Conservation (phyloP, 2,888 invertebrate genomes). For the Melanchra persicariae region DNA sequence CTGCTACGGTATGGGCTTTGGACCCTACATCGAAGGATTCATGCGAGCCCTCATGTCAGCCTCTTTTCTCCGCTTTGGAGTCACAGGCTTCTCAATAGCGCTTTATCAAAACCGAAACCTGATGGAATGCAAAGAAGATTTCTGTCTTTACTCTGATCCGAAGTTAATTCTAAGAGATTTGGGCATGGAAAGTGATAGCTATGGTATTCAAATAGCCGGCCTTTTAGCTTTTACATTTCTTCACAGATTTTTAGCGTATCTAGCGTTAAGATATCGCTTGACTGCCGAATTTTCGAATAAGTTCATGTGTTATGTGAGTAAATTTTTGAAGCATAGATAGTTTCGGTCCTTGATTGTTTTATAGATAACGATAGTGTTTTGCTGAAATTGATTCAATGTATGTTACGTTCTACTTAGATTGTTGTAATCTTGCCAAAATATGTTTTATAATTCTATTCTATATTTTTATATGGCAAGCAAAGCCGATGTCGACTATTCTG, state of each 20-base stretch:
- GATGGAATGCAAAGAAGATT: slow-evolving; percentile 91
- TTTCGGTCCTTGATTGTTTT: not conserved
- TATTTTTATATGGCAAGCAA: too few relatives aligned
- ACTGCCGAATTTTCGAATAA: slow-evolving; percentile 90
- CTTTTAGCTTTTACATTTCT: slow-evolving; percentile 90
- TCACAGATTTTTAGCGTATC: slow-evolving; percentile 89
- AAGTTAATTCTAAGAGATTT: slow-evolving; percentile 92
- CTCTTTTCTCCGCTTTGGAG: slow-evolving; percentile 93
- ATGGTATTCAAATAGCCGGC: slow-evolving; percentile 90
- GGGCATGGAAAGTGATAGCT: slow-evolving; percentile 90
- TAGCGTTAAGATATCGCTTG: slow-evolving; percentile 90
- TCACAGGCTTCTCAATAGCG: slow-evolving; percentile 91
- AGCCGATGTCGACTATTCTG: too few relatives aligned
- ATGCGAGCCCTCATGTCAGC: slow-evolving; percentile 90
- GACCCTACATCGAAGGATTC: slow-evolving; percentile 86
- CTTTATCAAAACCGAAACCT: slow-evolving; percentile 91
- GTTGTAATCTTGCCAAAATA: slow-evolving; percentile 42
- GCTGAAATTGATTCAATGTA: slow-evolving; percentile 9
- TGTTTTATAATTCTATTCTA: too few relatives aligned
- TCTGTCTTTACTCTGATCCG: slow-evolving; percentile 91
- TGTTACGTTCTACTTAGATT: not conserved
- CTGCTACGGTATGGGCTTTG: slow-evolving; percentile 92
- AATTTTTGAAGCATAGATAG: slow-evolving; percentile 89
- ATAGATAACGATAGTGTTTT: not conserved
- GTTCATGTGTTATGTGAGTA: slow-evolving; percentile 89